Base-by-base conservation (phyloP, 1,140 invertebrate species). In the Anoplolepis gracilipes region DNA sequence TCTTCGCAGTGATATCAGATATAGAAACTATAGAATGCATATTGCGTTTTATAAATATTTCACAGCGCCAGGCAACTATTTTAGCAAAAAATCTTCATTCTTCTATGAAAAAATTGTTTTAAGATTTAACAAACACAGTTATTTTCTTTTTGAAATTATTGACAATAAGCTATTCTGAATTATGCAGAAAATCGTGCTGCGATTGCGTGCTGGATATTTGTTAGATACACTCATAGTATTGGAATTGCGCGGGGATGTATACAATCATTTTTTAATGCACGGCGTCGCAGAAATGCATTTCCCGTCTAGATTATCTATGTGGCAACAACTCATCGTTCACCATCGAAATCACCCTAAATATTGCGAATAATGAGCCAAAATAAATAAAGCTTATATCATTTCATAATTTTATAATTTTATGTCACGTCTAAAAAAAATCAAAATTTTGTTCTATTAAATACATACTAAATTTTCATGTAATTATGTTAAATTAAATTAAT, bases 81-180 rank as follows among this genome's bases (percentile, higher is more conserved):
- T 33, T 42, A 42, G 36, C 36, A 76, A 76, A 6, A 64, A 77
- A 78, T 78, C 75, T n/a, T 22, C 28, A 28, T 64, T 46, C 65
- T 25, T 33, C 11, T 33, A 19, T 61, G 25, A 46, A 77, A 78
- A 64, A 46, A 28, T 46, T 42, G 39, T 64, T 30, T 64, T 49
- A 61, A 3, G 39, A 49, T 78, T 55, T 33, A 22, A 33, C 22
- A 22, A 76, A 33, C 22, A 28, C 55, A 28, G 73, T 76, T 76
- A 61, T 65, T 77, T 64, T 49, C 39, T n/a, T 33, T 11, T 11
- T 46, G 59, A 78, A 65, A 64, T 64, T 77, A 19, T 25, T 39
- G 39, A 78, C 49, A 65, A 78, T 78, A 49, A 64, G 42, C 39
- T 19, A 39, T 28, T 22, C 6, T 61, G 57, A 62, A 11, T 62